Evolutionary conservation across 2,797 vertebrate genomes (phyloP), one percentile per base, ranked within the genome.

Genomic region (Chelonia mydas): DNA sequence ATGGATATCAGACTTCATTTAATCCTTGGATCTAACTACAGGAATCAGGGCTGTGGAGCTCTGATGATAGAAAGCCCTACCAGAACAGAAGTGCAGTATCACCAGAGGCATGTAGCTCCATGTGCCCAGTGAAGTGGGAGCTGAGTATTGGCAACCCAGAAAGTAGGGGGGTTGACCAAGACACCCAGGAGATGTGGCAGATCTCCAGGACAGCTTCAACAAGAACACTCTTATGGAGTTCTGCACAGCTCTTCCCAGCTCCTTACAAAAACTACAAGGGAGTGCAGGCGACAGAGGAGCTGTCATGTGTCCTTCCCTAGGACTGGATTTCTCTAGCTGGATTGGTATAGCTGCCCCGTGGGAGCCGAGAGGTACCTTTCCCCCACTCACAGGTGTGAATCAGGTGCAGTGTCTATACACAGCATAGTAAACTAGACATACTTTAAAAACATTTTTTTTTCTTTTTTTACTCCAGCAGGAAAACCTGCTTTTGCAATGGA

Each of bases 391-490:
- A 74, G 6, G 21, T 23, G 5, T 81, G 72, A 92, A 81, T 86
- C 76, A 68, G 59, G 15, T 84, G 17, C 28, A 86, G 3, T 61
- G 93, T 23, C 89, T 83, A 68, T 88, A 25, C 82, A 11, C 54
- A 74, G 28, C 90, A 88, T 2, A 93, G 27, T 59, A 91, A 88
- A 92, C 49, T 7, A 1, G 8, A 49, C 12, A 27, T 11, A 78
- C 13, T 45, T 41, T 81, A 37, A 83, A 55, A 50, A 10, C 5
- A 11, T 45, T 82, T 51, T 81, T 81, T 90, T 3, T 87, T 5
- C 41, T 41, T 53, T 1, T 84, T 27, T 84, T 83, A 5, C 28
- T 87, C 82, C 2, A 2, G 27, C 5, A 78, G 51, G 41, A 87
- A 45, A 11, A 33, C 1, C 5, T 0, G 0, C 54, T 81, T 68